Percentiles rank a stretch among this genome's conserved stretches.
Conservation (phyloP, 2,113 vertebrate genomes). For the Pelmatolapia mariae region DNA sequence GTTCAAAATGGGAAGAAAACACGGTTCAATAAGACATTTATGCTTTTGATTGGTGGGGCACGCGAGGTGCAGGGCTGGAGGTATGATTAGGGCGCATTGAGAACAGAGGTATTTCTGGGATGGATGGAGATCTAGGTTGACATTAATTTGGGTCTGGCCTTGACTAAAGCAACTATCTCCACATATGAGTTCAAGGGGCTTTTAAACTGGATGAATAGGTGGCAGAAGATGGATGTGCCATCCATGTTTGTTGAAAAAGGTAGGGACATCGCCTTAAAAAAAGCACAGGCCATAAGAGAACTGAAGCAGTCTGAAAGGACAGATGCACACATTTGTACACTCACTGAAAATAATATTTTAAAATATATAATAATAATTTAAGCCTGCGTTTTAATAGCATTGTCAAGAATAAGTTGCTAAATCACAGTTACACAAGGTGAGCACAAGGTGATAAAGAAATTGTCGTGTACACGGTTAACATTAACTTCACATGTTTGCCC, state of each 20-base stretch:
- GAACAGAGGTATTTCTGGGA: constrained; percentile 50
- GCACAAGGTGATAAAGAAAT: constrained; percentile 38
- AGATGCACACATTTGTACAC: neutral
- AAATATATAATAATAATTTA: neutral
- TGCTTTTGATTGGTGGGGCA: constrained; percentile 68
- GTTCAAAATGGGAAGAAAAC: constrained; percentile 70
- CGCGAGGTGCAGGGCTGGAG: constrained; percentile 21
- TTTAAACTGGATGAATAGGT: constrained; percentile 62
- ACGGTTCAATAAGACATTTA: constrained; percentile 65
- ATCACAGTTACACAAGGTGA: neutral
- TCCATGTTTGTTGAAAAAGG: constrained; percentile 50
- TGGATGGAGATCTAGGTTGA: constrained; percentile 68
- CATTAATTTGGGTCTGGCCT: constrained; percentile 68
- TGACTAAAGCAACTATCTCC: constrained; percentile 74
- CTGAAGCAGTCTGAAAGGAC: neutral
- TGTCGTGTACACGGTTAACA: constrained; percentile 34
- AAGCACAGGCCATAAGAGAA: neutral
- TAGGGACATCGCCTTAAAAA: constrained; percentile 14
- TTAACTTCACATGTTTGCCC: constrained; percentile 48
- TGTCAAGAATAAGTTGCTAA: neutral
- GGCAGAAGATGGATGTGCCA: constrained; percentile 63
- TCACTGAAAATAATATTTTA: neutral
- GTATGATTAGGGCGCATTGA: constrained; percentile 50
- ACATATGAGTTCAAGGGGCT: constrained; percentile 62
- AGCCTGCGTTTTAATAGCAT: neutral